These are phyloP conservation scores for Perca fluviatilis DNA, from an alignment of 2,113 vertebrate genomes.

Conservation along the genomic window DNA sequence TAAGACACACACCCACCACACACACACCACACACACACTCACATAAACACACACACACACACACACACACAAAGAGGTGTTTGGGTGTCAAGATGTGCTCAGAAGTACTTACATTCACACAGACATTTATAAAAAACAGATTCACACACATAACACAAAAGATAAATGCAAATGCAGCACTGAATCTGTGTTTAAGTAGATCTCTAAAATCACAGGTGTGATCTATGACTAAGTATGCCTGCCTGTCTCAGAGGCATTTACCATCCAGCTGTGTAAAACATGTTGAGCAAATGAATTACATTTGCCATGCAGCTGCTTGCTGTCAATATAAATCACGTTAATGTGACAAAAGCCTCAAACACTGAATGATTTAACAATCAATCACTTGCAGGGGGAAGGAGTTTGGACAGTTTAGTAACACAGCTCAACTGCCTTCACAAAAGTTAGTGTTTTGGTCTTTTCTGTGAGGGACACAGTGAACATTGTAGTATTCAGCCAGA, in stretches of 20 bases:
- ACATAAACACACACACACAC: not conserved
- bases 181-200: slow-evolving; percentile 31
- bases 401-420: slow-evolving; percentile 35
- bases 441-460: slow-evolving; percentile 39
- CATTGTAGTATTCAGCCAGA: not conserved
- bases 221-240: slow-evolving; percentile 47
- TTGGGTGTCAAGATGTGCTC: slow-evolving; percentile 8
- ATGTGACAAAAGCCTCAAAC: slow-evolving; percentile 44
- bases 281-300: slow-evolving; percentile 52
- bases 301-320: slow-evolving; percentile 51
- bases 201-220: slow-evolving; percentile 49
- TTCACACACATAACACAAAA: not conserved
- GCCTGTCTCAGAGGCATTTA: slow-evolving; percentile 46
- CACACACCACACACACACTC: slow-evolving; percentile 15
- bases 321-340: slow-evolving; percentile 62
- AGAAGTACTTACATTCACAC: not conserved
- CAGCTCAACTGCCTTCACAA: slow-evolving; percentile 18
- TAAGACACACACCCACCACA: slow-evolving; percentile 29
- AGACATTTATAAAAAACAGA: not conserved
- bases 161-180: slow-evolving; percentile 5
- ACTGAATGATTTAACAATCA: slow-evolving; percentile 55
- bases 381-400: slow-evolving; percentile 40
- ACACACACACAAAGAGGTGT: slow-evolving; percentile 2
- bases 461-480: not conserved
- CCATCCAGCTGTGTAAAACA: slow-evolving; percentile 53